Conservation (phyloP, 2,888 invertebrate genomes). For the Trachelus stipa region DNA sequence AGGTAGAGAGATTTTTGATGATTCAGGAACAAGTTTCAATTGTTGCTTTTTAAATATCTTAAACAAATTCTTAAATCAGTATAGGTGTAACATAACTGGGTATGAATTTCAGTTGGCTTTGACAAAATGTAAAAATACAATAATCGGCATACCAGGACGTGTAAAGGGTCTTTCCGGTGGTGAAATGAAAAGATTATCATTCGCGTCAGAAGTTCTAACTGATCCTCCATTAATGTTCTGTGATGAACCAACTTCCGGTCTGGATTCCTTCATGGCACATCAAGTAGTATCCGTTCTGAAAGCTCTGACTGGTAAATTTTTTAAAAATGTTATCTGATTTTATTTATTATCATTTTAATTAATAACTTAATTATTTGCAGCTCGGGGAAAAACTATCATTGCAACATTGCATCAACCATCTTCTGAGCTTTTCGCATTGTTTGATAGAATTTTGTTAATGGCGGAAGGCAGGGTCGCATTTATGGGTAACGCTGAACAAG, state of each 20-base stretch:
- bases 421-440: constrained; percentile 89
- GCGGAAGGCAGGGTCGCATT: constrained; percentile 93
- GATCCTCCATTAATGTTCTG: constrained; percentile 96
- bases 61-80: neutral
- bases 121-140: constrained; percentile 88
- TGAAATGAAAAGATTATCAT: constrained; percentile 93
- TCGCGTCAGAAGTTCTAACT: constrained; percentile 96
- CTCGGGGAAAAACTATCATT: constrained; percentile 89
- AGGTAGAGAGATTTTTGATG: constrained; percentile 67
- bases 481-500: constrained; percentile 83
- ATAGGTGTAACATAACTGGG: neutral
- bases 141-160: constrained; percentile 89
- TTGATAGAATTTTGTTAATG: constrained; percentile 89
- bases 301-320: constrained; percentile 69
- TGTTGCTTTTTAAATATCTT: neutral
- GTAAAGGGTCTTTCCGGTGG: constrained; percentile 96
- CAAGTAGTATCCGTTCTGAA: constrained; percentile 82
- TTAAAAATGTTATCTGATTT: neutral
- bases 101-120: constrained; percentile 77
- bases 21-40: neutral
- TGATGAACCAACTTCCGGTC: constrained; percentile 96
- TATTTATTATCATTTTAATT: neutral
- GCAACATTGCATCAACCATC: constrained; percentile 97
- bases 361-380: constrained; percentile 31
- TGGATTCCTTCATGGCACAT: constrained; percentile 97